Percentiles rank a stretch among this genome's conserved stretches.
These are phyloP conservation scores for Tuta absoluta DNA, from an alignment of 2,888 invertebrate genomes.

Conservation along the genomic window DNA sequence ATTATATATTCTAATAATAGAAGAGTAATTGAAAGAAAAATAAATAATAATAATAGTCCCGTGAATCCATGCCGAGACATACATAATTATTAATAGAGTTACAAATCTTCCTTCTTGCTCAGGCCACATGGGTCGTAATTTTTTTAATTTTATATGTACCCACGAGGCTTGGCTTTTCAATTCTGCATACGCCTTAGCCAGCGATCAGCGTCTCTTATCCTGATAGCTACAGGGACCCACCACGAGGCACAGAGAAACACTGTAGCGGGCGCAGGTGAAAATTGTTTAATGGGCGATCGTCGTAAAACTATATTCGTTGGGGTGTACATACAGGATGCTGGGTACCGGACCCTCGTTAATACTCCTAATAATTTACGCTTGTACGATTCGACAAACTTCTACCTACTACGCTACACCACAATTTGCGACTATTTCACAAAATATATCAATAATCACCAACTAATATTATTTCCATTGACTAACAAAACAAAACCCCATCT, in stretches of 20 bases:
- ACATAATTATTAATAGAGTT: too few relatives aligned
- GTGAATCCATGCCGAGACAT: too few relatives aligned
- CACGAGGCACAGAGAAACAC: constrained; percentile 4
- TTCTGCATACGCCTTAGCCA: background rate
- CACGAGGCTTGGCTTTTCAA: background rate
- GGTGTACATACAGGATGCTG: constrained; percentile 44
- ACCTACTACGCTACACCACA: constrained; percentile 40
- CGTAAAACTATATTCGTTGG: constrained; percentile 49
- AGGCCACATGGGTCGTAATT: too few relatives aligned
- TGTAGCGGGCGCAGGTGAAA: constrained; percentile 16
- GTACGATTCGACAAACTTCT: constrained; percentile 76
- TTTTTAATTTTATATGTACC: background rate
- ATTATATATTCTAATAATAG: too few relatives aligned
- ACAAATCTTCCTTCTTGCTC: too few relatives aligned
- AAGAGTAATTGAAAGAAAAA: too few relatives aligned
- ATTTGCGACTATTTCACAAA: constrained; percentile 23
- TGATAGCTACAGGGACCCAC: background rate
- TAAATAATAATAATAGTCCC: too few relatives aligned
- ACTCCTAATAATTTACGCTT: constrained; percentile 74
- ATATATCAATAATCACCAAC: background rate
- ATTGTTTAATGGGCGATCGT: constrained; percentile 25
- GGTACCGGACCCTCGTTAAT: constrained; percentile 68
- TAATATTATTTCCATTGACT: background rate
- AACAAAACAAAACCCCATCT: constrained; percentile 6
- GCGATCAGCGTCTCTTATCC: background rate